A percentile compares a stretch with the other conserved stretches of the same genome.
phyloP scores from a whole-genome alignment of 2,888 invertebrate species.

The Pheosia gnoma region DNA sequence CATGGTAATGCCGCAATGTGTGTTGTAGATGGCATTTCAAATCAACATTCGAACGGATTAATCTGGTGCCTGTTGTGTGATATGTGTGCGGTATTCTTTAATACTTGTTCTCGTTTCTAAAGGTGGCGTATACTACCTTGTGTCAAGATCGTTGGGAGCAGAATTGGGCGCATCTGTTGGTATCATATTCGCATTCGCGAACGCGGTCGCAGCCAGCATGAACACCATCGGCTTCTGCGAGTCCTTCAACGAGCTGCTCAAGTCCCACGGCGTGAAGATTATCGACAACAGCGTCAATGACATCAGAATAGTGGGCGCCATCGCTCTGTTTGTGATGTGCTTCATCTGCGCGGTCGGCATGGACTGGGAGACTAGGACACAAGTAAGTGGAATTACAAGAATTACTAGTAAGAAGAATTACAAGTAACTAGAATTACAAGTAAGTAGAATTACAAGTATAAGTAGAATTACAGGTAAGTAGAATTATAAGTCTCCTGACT shows the following conservation, averaged over 20 bases:
- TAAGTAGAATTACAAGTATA: slow-evolving; percentile 35
- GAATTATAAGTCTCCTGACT: too few species aligned
- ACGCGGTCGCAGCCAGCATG: slow-evolving; percentile 97
- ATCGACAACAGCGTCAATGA: slow-evolving; percentile 89
- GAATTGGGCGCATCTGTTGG: slow-evolving; percentile 98
- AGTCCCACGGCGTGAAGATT: slow-evolving; percentile 85
- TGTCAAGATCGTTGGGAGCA: slow-evolving; percentile 96
- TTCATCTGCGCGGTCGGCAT: slow-evolving; percentile 95
- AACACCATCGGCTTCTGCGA: slow-evolving; percentile 99
- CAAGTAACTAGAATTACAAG: slow-evolving; percentile 81
- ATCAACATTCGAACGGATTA: too few species aligned
- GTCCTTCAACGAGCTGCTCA: slow-evolving; percentile 91
- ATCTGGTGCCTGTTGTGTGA: too few species aligned
- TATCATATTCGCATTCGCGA: slow-evolving; percentile 97
- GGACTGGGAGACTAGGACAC: slow-evolving; percentile 97
- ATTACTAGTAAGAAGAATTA: too few species aligned
- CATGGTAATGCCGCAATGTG: too few species aligned
- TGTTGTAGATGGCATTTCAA: too few species aligned
- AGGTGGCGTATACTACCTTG: slow-evolving; percentile 97
- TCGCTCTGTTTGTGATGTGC: slow-evolving; percentile 91
- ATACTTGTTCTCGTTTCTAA: slow-evolving; percentile 42
- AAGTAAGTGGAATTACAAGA: slow-evolving; percentile 60
- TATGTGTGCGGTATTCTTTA: too few species aligned
- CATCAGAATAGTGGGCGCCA: slow-evolving; percentile 91
- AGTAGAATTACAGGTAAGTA: too few species aligned